Evolutionary conservation across 2,888 invertebrate genomes (phyloP).

Genomic region (Megalurothrips usitatus): DNA sequence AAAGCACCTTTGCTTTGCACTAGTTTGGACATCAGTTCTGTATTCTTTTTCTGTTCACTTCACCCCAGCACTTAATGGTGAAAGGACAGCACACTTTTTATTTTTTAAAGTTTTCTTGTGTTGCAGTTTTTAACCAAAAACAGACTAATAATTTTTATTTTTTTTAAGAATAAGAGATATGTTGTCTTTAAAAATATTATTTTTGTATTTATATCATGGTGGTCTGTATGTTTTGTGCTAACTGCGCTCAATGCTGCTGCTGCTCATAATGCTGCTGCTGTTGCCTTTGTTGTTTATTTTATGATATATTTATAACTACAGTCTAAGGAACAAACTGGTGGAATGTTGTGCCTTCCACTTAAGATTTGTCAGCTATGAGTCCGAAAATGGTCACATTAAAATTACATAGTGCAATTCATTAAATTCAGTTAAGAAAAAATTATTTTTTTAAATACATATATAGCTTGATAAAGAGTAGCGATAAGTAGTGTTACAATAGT

Average conservation of each 20-base stretch:
- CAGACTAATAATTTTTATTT: not conserved
- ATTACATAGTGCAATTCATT: too few species aligned
- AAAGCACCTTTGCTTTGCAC: not conserved
- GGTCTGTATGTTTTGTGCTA: not conserved
- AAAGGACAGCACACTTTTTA: not conserved
- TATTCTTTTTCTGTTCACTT: not conserved
- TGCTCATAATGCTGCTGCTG: not conserved
- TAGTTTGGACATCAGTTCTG: not conserved
- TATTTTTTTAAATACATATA: too few species aligned
- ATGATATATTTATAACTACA: not conserved
- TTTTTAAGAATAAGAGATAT: not conserved
- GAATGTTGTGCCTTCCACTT: too few species aligned
- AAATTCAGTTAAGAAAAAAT: too few species aligned
- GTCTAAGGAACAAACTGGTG: too few species aligned
- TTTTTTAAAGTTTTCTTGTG: not conserved
- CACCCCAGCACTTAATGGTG: not conserved
- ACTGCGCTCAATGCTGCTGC: not conserved
- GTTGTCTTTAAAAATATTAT: not conserved
- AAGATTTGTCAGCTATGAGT: too few species aligned
- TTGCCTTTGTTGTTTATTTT: not conserved
- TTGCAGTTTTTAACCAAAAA: too few species aligned
- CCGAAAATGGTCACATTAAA: too few species aligned
- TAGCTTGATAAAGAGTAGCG: constrained; percentile 4
- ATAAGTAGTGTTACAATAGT: not conserved
- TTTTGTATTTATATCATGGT: not conserved